A percentile compares a stretch with the other conserved stretches of the same genome.
These are phyloP conservation scores for Ischnus inquisitorius DNA, from an alignment of 2,888 invertebrate species.

Conservation along the genomic window DNA sequence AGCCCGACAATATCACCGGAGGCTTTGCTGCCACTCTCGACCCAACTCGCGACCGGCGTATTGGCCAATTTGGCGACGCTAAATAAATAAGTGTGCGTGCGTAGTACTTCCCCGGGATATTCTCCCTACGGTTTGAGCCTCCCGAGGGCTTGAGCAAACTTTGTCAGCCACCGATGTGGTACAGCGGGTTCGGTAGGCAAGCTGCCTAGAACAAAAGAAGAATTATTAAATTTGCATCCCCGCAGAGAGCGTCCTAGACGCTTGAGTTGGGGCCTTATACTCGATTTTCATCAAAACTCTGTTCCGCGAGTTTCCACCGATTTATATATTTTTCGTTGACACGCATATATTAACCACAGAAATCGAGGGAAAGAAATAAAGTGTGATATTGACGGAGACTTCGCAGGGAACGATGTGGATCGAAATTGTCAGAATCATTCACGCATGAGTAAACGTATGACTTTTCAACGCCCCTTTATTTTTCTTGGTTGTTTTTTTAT, in stretches of 20 bases:
- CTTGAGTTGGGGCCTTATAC: constrained; percentile 26
- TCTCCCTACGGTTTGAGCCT: constrained; percentile 17
- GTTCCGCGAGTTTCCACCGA: constrained; percentile 47
- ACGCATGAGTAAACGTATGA: neutral
- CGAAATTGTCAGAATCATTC: constrained; percentile 39
- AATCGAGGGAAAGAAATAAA: neutral
- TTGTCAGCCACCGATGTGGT: constrained; percentile 50
- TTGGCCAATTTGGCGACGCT: constrained; percentile 58
- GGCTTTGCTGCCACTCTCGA: constrained; percentile 10
- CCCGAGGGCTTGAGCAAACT: constrained; percentile 60
- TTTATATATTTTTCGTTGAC: constrained; percentile 45
- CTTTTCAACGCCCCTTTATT: neutral
- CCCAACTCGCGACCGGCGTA: constrained; percentile 21
- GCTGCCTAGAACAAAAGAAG: constrained; percentile 55
- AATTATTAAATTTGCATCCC: constrained; percentile 65
- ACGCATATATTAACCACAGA: constrained; percentile 10
- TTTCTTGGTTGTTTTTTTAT: neutral
- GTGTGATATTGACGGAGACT: constrained; percentile 9
- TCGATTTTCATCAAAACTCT: constrained; percentile 58
- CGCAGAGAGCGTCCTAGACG: neutral
- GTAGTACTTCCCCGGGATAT: constrained; percentile 20
- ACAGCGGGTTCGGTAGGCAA: constrained; percentile 40
- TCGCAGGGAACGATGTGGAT: constrained; percentile 12
- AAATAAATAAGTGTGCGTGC: constrained; percentile 62
- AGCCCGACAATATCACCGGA: constrained; percentile 28